A percentile compares a stretch with the other conserved stretches of the same genome.
Conservation (phyloP, 2,797 vertebrate genomes). For the Buphagus erythrorhynchus region DNA sequence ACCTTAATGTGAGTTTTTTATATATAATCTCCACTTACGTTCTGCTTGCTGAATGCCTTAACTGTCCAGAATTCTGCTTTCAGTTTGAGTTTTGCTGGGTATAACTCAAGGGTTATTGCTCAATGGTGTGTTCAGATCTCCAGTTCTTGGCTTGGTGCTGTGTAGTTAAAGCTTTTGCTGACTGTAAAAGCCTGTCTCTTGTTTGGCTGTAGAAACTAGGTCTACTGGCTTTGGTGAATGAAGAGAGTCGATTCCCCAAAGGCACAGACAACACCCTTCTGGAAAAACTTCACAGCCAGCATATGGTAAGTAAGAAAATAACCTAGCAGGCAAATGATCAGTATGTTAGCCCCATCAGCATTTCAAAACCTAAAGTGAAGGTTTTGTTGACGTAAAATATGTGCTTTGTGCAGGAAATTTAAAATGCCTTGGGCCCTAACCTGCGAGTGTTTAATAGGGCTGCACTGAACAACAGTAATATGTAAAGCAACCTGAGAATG, state of each 20-base stretch:
- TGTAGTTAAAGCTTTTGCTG: background rate
- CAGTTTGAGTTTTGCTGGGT: background rate
- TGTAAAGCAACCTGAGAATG: background rate
- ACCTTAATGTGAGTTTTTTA: background rate
- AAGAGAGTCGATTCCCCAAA: conserved; percentile 94
- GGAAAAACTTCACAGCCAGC: conserved; percentile 92
- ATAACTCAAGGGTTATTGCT: background rate
- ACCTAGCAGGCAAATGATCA: conserved; percentile 58
- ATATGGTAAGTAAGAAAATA: conserved; percentile 82
- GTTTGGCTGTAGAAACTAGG: conserved; percentile 86
- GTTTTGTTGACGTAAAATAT: conserved; percentile 38
- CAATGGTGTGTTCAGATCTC: background rate
- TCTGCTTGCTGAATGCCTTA: background rate
- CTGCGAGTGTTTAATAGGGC: background rate
- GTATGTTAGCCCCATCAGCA: conserved; percentile 43
- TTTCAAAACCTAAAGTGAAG: conserved; percentile 50
- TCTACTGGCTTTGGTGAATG: conserved; percentile 92
- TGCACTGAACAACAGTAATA: background rate
- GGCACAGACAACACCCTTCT: conserved; percentile 92
- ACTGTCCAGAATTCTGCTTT: background rate
- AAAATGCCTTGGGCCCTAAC: background rate
- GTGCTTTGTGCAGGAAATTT: conserved; percentile 28
- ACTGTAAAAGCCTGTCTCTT: conserved; percentile 36
- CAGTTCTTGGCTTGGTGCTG: background rate
- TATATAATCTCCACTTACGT: background rate